Base-by-base conservation (phyloP, 2,113 vertebrate species). In the Dissostichus mawsoni region DNA sequence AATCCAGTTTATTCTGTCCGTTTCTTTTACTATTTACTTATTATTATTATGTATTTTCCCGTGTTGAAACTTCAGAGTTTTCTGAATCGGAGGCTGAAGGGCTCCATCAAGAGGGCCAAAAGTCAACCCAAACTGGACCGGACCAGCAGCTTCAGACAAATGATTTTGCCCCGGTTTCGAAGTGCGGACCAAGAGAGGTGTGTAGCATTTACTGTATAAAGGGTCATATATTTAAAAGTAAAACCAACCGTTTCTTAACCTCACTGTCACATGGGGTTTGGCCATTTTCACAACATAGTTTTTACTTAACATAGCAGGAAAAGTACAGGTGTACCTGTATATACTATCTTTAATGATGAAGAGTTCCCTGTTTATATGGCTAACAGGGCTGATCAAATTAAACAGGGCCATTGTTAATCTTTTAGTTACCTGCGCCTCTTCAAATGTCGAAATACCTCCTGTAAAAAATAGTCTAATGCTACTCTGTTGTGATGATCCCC, bases 101-200 rank as follows among this genome's bases (percentile, higher is more conserved):
- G 97, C 91, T 98, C 97, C 74, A 98, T 98, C 93, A 98, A 98
- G 88, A 94, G 97, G 74, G 96, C 97, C 44, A 98, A 98, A 92
- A 97, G 96, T 85, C 97, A 98, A 61, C 97, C 97, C 81, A 98
- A 98, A 93, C 94, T 98, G 81, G 97, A 98, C 93, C 96, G 97
- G 81, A 97, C 97, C 91, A 97, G 96, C 96, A 98, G 97, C 92
- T 98, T 98, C 90, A 96, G 96, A 78, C 97, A 98, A 62, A 96
- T 96, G 96, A 97, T 98, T 92, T 92, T 98, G 93, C 97, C 97
- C 69, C 96, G 97, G 36, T 98, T 98, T 91, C 94, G 97, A 79
- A 97, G 97, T 69, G 97, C 97, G 64, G 97, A 98, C 94, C 97
- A 98, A 92, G 97, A 98, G 90, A 95, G 97, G 97, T 97, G 72